Conservation (phyloP, 1,140 invertebrate species). For the Ceratina australensis region DNA sequence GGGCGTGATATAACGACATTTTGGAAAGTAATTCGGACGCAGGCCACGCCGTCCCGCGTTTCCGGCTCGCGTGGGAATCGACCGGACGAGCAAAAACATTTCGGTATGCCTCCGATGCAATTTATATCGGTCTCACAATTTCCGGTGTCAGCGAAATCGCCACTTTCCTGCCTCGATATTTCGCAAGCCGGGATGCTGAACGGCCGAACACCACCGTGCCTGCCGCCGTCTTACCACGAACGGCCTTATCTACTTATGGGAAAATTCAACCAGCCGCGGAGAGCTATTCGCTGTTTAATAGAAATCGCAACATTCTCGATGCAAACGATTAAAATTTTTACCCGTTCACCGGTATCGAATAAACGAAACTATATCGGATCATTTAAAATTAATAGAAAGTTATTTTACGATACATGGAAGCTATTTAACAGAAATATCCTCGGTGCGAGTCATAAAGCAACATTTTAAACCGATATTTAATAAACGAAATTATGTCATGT, state of each 20-base stretch:
- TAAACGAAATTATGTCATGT: too few relatives aligned
- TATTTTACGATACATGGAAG: too few relatives aligned
- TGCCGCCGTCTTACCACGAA: too few relatives aligned
- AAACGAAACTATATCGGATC: too few relatives aligned
- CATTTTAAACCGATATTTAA: too few relatives aligned
- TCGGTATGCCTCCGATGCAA: constrained; percentile 45
- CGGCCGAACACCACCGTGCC: background rate
- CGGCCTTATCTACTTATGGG: background rate
- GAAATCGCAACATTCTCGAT: background rate
- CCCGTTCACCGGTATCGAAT: too few relatives aligned
- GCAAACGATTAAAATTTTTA: too few relatives aligned
- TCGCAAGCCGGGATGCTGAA: constrained; percentile 63
- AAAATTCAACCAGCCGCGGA: background rate
- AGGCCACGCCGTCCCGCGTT: constrained; percentile 6
- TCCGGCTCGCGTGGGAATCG: constrained; percentile 54
- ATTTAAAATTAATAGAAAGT: too few relatives aligned
- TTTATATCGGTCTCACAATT: constrained; percentile 70
- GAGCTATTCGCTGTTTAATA: background rate
- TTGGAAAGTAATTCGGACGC: constrained; percentile 19
- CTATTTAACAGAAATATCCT: too few relatives aligned
- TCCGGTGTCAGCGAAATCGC: constrained; percentile 67
- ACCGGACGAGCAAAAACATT: constrained; percentile 44
- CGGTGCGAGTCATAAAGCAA: too few relatives aligned
- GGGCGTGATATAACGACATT: constrained; percentile 13
- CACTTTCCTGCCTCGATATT: constrained; percentile 63